A percentile compares a stretch with the other conserved stretches of the same genome.
Conservation (phyloP, 2,888 invertebrate species). For the Sialis fuliginosa region DNA sequence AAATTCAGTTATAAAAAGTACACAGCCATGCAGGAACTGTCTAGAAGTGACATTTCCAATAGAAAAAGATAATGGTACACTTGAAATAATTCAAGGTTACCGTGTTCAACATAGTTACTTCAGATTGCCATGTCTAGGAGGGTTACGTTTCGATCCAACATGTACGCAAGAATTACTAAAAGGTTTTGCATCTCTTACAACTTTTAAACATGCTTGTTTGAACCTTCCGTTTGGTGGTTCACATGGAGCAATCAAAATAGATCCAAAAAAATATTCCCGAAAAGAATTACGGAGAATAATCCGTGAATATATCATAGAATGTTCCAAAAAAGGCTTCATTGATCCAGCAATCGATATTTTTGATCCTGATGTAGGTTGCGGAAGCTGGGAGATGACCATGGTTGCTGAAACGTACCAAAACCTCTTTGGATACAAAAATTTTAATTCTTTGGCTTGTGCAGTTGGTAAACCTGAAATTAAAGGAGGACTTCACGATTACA, state of each 20-base stretch:
- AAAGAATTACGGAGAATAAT: constrained; percentile 18
- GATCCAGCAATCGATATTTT: constrained; percentile 16
- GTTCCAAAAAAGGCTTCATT: constrained; percentile 13
- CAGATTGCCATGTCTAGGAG: constrained; percentile 15
- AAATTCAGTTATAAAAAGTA: constrained; percentile 14
- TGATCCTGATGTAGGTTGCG: constrained; percentile 20
- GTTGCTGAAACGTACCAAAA: constrained; percentile 8
- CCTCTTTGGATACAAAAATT: not conserved
- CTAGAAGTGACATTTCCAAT: constrained; percentile 20
- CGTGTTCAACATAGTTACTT: constrained; percentile 19
- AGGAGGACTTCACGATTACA: constrained; percentile 13
- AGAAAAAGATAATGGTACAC: constrained; percentile 15
- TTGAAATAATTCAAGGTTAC: constrained; percentile 19
- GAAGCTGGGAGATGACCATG: constrained; percentile 18
- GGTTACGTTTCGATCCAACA: constrained; percentile 16
- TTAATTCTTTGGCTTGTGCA: not conserved
- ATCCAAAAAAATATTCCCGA: constrained; percentile 14
- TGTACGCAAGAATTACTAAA: constrained; percentile 19
- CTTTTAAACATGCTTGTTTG: constrained; percentile 19
- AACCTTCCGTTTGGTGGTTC: constrained; percentile 20
- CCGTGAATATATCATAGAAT: constrained; percentile 14
- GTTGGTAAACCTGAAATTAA: not conserved
- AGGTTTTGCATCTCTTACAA: constrained; percentile 18
- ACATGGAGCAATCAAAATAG: constrained; percentile 20
- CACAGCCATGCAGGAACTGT: constrained; percentile 20